A percentile compares a stretch with the other conserved stretches of the same genome.
These are phyloP conservation scores for Origma solitaria DNA, from an alignment of 2,113 vertebrate species.

Conservation along the genomic window DNA sequence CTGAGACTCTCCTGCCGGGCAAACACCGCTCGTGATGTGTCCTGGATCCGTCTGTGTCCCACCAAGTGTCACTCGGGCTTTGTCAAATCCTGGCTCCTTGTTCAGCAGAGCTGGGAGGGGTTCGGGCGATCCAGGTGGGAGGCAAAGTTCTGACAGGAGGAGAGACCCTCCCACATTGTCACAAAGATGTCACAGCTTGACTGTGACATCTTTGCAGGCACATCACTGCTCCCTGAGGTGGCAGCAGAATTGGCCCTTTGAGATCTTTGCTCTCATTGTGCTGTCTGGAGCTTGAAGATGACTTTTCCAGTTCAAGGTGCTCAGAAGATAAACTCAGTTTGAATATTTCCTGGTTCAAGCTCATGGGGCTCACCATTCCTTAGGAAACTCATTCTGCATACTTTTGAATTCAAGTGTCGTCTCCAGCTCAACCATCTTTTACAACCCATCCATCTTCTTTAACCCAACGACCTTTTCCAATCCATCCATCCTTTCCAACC, in stretches of 20 bases:
- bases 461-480: not conserved
- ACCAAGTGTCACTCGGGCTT: not conserved
- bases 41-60: not conserved
- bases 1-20: not conserved
- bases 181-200: accelerated
- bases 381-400: not conserved
- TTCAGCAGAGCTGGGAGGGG: not conserved
- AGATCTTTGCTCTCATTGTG: not conserved
- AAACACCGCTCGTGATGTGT: not conserved
- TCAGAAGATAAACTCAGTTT: not conserved
- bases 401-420: not conserved
- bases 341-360: not conserved
- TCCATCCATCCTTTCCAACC: not conserved
- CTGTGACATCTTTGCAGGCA: no score
- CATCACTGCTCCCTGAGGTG: accelerated
- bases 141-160: not conserved
- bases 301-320: not conserved
- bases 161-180: accelerated
- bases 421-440: accelerated
- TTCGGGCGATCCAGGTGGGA: not conserved
- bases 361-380: accelerated
- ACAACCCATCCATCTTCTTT: not conserved
- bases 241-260: not conserved
- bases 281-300: not conserved
- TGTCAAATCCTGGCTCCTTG: not conserved